Evolutionary conservation across 2,113 vertebrate genomes (phyloP), one percentile per base, ranked within the genome.

Genomic region (Rhea pennata): DNA sequence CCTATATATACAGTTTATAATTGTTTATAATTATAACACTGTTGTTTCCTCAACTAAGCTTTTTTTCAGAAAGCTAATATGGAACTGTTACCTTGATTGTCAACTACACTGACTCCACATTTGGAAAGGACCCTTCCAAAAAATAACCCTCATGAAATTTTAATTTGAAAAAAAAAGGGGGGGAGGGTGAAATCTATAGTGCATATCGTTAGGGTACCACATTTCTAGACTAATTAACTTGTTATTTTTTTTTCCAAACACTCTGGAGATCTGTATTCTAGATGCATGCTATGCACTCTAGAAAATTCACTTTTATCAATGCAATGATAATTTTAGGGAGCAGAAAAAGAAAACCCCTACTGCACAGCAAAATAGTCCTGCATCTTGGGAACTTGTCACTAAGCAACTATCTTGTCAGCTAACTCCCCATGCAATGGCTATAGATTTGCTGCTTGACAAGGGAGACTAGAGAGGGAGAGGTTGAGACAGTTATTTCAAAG

Each of bases 281-380:
- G 46, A 83, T 82, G 22, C 26, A 62, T 29, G 90, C 77, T 87
- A 48, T 75, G 5, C 42, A 71, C 74, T 71, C 31, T 80, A 39
- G 29, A 92, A 86, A 88, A 90, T 73, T 80, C 92, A 91, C 14
- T 91, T 92, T 95, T 87, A 92, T 93, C 78, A 93, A 90, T 78
- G 66, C 46, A 87, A 31, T 76, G 86, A 92, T 93, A 59, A 23
- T 48, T 93, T 42, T 31, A 42, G 29, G 39, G 84, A 14, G 69
- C 6, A 13, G 19, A 79, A 24, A 56, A 65, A 53, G 40, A n/a
- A 44, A 56, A 56, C 29, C 26, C 27, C 29, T 31, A 12, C 56
- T 58, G 56, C 29, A 17, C 29, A 58, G 31, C 27, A 58, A 56
- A 29, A 29, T 58, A 78, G 3, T 5, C 31, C 10, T 42, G 5